Evolutionary conservation across 2,888 invertebrate species (phyloP).

Genomic region (Malachius bipustulatus): DNA sequence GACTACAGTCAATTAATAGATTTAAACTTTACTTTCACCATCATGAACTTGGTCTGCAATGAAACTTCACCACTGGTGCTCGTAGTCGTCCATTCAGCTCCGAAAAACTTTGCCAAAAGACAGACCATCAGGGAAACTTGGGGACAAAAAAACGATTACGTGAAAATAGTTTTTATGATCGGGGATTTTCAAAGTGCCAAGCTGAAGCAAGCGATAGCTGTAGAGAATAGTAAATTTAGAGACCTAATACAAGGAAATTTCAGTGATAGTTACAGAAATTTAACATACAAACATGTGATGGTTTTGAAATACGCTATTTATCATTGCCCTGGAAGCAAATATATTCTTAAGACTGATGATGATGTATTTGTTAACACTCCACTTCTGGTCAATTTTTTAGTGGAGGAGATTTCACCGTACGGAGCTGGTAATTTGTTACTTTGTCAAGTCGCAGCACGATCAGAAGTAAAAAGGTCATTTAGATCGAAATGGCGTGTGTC

Average conservation of each 20-base stretch:
- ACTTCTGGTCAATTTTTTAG: constrained; percentile 39
- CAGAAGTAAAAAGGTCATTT: constrained; percentile 44
- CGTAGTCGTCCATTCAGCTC: constrained; percentile 57
- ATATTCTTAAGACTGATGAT: constrained; percentile 59
- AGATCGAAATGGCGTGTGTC: constrained; percentile 63
- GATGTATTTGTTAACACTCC: constrained; percentile 59
- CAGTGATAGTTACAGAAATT: constrained; percentile 61
- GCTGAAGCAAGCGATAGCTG: constrained; percentile 26
- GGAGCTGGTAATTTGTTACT: constrained; percentile 46
- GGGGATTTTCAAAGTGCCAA: constrained; percentile 7
- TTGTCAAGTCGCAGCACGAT: constrained; percentile 42
- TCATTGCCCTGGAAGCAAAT: constrained; percentile 51
- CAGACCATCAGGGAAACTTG: constrained; percentile 57
- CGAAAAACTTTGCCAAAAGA: constrained; percentile 48
- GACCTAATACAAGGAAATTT: constrained; percentile 72
- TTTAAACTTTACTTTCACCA: constrained; percentile 50
- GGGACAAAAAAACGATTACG: constrained; percentile 36
- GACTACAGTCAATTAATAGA: constrained; percentile 42
- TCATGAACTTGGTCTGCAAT: constrained; percentile 38
- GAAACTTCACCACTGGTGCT: constrained; percentile 40
- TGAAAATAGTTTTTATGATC: constrained; percentile 8
- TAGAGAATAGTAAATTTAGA: constrained; percentile 43
- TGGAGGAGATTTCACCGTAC: constrained; percentile 42
- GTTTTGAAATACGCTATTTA: constrained; percentile 63
- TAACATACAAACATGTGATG: constrained; percentile 75